Percentiles rank a stretch among this genome's conserved stretches.
phyloP scores from a whole-genome alignment of 1,140 invertebrate genomes.

The Chironomus tepperi region DNA sequence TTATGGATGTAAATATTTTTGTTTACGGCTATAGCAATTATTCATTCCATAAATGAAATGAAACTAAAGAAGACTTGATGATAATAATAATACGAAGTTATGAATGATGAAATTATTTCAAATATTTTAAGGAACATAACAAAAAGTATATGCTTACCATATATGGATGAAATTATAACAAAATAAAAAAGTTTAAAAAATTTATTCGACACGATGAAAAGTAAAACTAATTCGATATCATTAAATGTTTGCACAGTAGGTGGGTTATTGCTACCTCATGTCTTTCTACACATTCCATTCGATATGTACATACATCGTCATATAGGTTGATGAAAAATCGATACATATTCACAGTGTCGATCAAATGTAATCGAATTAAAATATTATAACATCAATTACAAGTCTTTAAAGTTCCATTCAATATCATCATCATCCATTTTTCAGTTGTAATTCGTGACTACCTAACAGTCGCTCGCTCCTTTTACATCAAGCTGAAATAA shows the following conservation, averaged over 20 bases:
- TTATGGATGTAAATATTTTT: not conserved
- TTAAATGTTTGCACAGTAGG: constrained; percentile 10
- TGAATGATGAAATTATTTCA: not conserved
- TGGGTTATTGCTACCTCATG: constrained; percentile 5
- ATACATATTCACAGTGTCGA: constrained; percentile 12
- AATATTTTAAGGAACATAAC: not conserved
- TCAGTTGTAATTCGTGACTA: constrained; percentile 6
- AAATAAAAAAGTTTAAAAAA: too few relatives aligned
- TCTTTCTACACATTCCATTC: not conserved
- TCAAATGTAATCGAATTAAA: constrained; percentile 9
- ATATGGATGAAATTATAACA: not conserved
- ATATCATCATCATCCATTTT: constrained; percentile 9
- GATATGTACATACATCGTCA: too few relatives aligned
- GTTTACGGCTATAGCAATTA: not conserved
- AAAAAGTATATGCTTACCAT: not conserved
- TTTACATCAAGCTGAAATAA: not conserved
- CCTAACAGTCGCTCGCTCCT: not conserved
- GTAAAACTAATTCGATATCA: constrained; percentile 14
- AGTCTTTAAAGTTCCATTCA: not conserved
- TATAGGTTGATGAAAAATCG: not conserved
- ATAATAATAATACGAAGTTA: not conserved
- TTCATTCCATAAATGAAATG: not conserved
- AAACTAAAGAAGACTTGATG: not conserved
- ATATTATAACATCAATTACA: constrained; percentile 10
- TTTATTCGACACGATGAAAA: not conserved